A percentile compares a stretch with the other conserved stretches of the same genome.
Conservation (phyloP, 2,113 vertebrate species). For the Ornithorhynchus anatinus region DNA sequence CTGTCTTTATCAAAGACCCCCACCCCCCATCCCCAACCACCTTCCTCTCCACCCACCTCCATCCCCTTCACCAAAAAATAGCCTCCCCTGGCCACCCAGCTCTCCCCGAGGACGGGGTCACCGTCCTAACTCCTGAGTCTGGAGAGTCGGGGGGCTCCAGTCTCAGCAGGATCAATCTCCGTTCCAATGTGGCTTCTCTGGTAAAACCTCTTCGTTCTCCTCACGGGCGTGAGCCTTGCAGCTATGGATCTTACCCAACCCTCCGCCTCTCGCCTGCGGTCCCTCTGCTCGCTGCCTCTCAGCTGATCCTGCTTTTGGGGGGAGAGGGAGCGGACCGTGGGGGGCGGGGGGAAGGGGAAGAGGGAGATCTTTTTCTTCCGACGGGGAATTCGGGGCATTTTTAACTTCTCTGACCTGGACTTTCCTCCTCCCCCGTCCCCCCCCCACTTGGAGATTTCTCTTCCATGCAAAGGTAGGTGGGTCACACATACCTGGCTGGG, state of each 20-base stretch:
- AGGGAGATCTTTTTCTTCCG: neutral
- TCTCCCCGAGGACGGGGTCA: neutral
- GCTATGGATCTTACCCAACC: constrained; percentile 60
- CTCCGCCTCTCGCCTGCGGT: constrained; percentile 54
- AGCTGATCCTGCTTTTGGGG: constrained; percentile 60
- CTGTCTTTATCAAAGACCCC: constrained; percentile 30
- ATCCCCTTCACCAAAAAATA: neutral
- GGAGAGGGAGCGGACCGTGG: constrained; percentile 23
- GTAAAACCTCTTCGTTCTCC: constrained; percentile 54
- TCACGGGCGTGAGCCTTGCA: constrained; percentile 59
- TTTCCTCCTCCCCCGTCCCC: no score
- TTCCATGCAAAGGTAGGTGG: constrained; percentile 72
- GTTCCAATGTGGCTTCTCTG: constrained; percentile 63
- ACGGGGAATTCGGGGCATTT: constrained; percentile 38
- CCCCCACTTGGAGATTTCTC: constrained; percentile 62
- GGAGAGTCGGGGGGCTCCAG: constrained; percentile 41
- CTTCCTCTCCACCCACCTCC: no score
- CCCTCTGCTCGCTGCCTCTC: constrained; percentile 62
- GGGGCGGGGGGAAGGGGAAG: constrained; percentile 1
- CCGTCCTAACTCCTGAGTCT: constrained; percentile 13
- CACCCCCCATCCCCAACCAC: constrained; percentile 40
- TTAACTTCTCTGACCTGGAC: constrained; percentile 63
- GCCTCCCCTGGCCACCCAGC: neutral
- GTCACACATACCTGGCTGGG: constrained; percentile 44
- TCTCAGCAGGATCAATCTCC: constrained; percentile 42